Conservation (phyloP, 2,113 vertebrate species). For the Laterallus jamaicensis region DNA sequence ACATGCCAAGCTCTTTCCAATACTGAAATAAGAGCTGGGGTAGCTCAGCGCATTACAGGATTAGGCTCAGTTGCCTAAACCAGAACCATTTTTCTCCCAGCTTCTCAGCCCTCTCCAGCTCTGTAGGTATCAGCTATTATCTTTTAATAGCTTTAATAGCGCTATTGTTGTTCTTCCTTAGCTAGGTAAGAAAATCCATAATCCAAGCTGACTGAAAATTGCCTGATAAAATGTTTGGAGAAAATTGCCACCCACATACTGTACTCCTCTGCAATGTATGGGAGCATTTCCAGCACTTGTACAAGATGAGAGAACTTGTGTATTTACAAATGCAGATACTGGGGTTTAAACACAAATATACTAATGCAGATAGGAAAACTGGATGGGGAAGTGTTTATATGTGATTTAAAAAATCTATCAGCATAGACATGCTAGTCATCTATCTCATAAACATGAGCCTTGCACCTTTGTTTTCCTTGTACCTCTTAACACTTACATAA, state of each 20-base stretch:
- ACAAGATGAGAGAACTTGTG: neutral
- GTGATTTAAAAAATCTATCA: neutral
- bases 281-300: neutral
- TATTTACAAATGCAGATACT: slow-evolving; percentile 13
- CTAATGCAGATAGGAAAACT: neutral
- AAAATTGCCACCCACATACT: slow-evolving; percentile 30
- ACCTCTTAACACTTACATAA: neutral
- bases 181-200: neutral
- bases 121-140: neutral
- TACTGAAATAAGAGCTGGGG: neutral
- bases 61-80: neutral
- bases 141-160: slow-evolving; percentile 16
- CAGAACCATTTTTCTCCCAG: neutral
- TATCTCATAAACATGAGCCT: neutral
- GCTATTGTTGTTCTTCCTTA: neutral
- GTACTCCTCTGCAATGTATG: neutral
- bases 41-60: neutral
- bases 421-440: neutral
- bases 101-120: neutral
- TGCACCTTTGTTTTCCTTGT: neutral
- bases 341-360: neutral
- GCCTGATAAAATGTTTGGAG: slow-evolving; percentile 27
- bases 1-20: neutral
- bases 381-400: neutral
- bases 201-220: slow-evolving; percentile 4